Evolutionary conservation across 2,797 vertebrate genomes (phyloP), one percentile per base, ranked within the genome.

Genomic region (Mastacembelus armatus): DNA sequence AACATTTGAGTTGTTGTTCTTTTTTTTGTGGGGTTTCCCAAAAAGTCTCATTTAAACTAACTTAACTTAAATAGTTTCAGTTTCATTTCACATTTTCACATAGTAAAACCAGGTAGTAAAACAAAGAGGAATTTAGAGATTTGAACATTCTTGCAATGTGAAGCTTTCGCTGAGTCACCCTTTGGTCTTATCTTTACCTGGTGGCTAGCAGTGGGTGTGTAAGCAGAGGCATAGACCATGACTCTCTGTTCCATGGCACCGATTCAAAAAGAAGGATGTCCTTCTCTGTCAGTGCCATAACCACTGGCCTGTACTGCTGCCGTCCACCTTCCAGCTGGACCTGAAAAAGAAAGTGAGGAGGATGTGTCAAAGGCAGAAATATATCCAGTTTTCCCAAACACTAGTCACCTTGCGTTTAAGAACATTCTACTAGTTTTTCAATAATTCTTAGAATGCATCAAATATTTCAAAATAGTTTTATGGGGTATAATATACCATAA

Each of bases 141-240:
- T 11, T 10, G 10, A 50, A 29, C n/a, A n/a, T 24, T n/a, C 15
- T 49, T 21, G 29, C 24, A 10, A 10, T 0, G 21, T 67, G 16
- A 39, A 18, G 33, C 19, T 62, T 22, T 3, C 11, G 38, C 29
- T 22, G 36, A 32, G n/a, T 40, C 12, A 18, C 14, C 5, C 30
- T 11, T 18, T 29, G 32, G 24, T 16, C 4, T 5, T 0, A 32
- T 45, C 8, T 69, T 87, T 83, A 98, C 97, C 98, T 95, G 69
- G 98, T 99, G 64, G 97, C 96, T 2, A 99, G 92, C 65, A 99
- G 93, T 0, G 97, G 96, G 88, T 98, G 96, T 56, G 95, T 98
- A 71, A 96, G 93, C 78, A 96, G 92, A 0, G 97, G 97, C 0
- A 92, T 85, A 19, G 94, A 93, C 97, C 97, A 99, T 49, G 94